Conservation (phyloP, 2,797 vertebrate species). For the Anguilla marmorata region DNA sequence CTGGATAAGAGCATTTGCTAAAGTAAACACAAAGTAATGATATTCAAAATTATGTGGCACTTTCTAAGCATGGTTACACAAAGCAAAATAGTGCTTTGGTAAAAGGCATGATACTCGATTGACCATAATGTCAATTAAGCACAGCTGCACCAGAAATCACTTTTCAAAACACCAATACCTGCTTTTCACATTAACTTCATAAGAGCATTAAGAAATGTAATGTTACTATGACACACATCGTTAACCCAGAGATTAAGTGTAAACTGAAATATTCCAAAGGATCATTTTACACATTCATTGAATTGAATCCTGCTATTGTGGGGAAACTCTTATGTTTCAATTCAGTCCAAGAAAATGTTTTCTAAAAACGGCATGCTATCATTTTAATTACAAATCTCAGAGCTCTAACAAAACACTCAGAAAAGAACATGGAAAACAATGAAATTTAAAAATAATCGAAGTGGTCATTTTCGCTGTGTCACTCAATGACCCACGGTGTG, state of each 20-base stretch:
- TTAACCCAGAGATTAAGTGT: background rate
- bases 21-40: background rate
- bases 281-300: too few species aligned
- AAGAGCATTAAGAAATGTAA: background rate
- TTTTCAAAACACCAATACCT: background rate
- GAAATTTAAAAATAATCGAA: background rate
- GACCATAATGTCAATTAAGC: background rate
- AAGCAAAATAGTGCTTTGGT: background rate
- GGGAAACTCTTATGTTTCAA: too few species aligned
- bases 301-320: background rate
- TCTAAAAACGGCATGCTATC: background rate
- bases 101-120: background rate
- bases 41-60: background rate
- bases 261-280: background rate
- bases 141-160: background rate
- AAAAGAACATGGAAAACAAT: background rate
- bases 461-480: background rate
- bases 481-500: constrained; percentile 32
- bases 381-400: background rate
- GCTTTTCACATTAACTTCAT: background rate
- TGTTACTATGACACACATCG: background rate
- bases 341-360: background rate
- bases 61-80: background rate
- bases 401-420: background rate
- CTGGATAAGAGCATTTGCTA: background rate